Percentiles rank a stretch among this genome's conserved stretches.
Conservation (phyloP, 2,113 vertebrate species). For the Callipepla californica region DNA sequence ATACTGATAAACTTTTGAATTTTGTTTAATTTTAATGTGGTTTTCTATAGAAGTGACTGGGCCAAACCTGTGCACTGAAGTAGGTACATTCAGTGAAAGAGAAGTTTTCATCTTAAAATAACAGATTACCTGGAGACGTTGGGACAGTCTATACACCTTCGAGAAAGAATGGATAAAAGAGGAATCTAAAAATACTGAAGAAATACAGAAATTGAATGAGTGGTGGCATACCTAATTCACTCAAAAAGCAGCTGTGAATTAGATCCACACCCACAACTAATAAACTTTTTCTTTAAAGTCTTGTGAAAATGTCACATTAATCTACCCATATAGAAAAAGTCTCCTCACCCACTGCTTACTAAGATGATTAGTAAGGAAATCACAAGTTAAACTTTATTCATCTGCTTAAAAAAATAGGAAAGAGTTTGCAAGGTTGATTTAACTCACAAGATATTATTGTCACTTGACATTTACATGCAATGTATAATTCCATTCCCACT, state of each 20-base stretch:
- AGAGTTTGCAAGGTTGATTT: constrained; percentile 69
- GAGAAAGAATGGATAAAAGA: neutral
- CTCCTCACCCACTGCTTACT: constrained; percentile 69
- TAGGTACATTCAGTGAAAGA: neutral
- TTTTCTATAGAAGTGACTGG: neutral
- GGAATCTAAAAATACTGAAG: constrained; percentile 1
- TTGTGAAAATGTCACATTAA: constrained; percentile 68
- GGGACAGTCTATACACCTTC: neutral
- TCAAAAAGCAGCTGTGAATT: constrained; percentile 62
- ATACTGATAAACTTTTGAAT: neutral
- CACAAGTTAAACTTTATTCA: constrained; percentile 74
- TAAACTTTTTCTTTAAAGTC: constrained; percentile 8
- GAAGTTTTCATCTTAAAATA: neutral
- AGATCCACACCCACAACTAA: constrained; percentile 48
- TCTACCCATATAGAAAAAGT: constrained; percentile 45
- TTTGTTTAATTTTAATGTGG: neutral
- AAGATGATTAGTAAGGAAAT: constrained; percentile 73
- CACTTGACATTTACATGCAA: constrained; percentile 71
- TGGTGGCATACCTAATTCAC: constrained; percentile 17
- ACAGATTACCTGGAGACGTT: neutral
- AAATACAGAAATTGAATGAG: constrained; percentile 27
- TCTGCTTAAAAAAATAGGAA: constrained; percentile 66
- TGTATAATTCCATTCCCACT: constrained; percentile 70
- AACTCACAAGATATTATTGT: constrained; percentile 72
- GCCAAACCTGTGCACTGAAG: neutral